These are phyloP conservation scores for Pheosia tremula DNA, from an alignment of 2,888 invertebrate species.

Conservation along the genomic window DNA sequence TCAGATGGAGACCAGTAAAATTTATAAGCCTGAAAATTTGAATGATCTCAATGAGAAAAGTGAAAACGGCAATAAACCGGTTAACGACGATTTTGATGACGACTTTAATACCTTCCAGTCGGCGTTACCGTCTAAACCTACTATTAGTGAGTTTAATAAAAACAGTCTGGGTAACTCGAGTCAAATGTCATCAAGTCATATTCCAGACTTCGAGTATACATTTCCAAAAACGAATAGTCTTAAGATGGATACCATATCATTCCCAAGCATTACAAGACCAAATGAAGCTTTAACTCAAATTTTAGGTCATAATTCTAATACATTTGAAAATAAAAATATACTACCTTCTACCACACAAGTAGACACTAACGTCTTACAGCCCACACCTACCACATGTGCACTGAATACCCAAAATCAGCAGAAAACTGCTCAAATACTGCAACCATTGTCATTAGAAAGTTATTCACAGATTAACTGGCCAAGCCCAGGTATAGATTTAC, in stretches of 20 bases:
- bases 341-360: constrained; percentile 26
- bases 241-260: constrained; percentile 61
- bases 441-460: constrained; percentile 77
- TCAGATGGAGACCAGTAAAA: constrained; percentile 8
- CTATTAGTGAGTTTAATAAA: constrained; percentile 30
- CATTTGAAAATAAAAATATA: constrained; percentile 37
- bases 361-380: constrained; percentile 57
- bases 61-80: constrained; percentile 19
- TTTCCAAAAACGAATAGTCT: constrained; percentile 45
- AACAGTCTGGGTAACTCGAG: constrained; percentile 29
- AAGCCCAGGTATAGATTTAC: constrained; percentile 83
- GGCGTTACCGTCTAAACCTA: constrained; percentile 54
- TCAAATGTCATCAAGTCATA: constrained; percentile 38
- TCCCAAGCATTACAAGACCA: constrained; percentile 39
- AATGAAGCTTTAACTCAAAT: constrained; percentile 46
- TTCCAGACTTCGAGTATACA: constrained; percentile 42
- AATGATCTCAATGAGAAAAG: constrained; percentile 20
- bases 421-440: constrained; percentile 73
- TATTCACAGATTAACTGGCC: constrained; percentile 86
- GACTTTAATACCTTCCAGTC: constrained; percentile 80
- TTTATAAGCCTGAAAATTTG: constrained; percentile 12
- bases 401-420: constrained; percentile 49
- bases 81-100: constrained; percentile 54
- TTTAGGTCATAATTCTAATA: constrained; percentile 36
- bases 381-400: constrained; percentile 43